phyloP scores from a whole-genome alignment of 2,888 invertebrate species.

The Ophioninae sp. region DNA sequence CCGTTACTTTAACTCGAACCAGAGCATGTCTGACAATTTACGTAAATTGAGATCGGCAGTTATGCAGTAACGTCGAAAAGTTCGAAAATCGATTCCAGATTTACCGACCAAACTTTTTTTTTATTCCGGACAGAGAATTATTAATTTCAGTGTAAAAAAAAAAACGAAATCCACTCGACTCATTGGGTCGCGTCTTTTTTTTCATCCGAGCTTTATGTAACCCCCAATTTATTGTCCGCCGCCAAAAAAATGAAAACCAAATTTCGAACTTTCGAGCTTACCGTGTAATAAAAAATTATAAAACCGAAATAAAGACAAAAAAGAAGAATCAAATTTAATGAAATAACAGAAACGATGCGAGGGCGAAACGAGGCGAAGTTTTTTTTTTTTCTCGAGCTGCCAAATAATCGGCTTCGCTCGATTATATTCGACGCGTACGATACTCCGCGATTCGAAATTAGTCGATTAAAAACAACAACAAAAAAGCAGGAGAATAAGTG shows the following conservation, averaged over 20 bases:
- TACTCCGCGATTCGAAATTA: slow-evolving; percentile 6
- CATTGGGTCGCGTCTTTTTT: neutral
- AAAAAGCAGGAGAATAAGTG: neutral
- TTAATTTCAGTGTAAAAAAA: neutral
- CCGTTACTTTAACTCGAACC: neutral
- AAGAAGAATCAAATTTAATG: slow-evolving; percentile 12
- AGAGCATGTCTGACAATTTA: neutral
- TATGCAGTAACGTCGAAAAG: neutral
- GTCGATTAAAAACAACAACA: slow-evolving; percentile 11
- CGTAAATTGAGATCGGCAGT: neutral
- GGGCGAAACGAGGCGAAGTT: neutral
- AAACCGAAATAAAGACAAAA: neutral
- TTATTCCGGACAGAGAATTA: neutral
- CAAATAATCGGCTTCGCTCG: slow-evolving; percentile 40
- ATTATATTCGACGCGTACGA: slow-evolving; percentile 14
- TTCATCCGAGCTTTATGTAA: too few relatives aligned
- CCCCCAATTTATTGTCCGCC: too few relatives aligned
- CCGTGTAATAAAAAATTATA: neutral
- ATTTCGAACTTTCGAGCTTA: neutral
- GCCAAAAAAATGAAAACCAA: neutral
- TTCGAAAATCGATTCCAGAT: neutral
- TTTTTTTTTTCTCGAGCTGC: slow-evolving; percentile 34
- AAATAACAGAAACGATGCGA: slow-evolving; percentile 8
- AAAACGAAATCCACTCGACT: neutral
- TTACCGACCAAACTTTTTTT: neutral